Conservation (phyloP, 2,113 vertebrate genomes). For the Cavia aperea region DNA sequence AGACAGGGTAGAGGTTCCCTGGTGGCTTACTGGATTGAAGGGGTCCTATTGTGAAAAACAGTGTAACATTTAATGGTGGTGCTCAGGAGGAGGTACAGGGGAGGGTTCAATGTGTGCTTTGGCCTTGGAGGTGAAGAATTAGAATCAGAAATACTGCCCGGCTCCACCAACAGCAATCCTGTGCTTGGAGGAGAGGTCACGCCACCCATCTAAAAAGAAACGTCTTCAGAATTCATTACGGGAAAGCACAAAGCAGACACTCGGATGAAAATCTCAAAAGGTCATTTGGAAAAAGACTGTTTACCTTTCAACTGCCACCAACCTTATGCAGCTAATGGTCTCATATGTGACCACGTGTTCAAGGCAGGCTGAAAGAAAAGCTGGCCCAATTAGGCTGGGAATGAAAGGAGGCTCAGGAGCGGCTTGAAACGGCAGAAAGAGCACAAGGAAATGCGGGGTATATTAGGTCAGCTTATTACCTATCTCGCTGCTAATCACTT, state of each 20-base stretch:
- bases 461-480: constrained; percentile 62
- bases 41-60: neutral
- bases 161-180: neutral
- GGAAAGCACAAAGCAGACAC: constrained; percentile 56
- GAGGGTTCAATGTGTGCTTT: neutral
- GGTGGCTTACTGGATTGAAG: neutral
- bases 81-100: neutral
- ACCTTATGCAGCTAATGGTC: constrained; percentile 57
- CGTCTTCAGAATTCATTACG: constrained; percentile 65
- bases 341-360: neutral
- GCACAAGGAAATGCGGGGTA: neutral
- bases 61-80: neutral
- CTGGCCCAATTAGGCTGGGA: constrained; percentile 56
- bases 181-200: neutral
- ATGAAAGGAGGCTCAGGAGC: constrained; percentile 40
- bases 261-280: constrained; percentile 67
- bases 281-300: constrained; percentile 54
- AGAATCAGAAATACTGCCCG: neutral
- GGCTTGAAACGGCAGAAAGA: constrained; percentile 10
- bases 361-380: constrained; percentile 23
- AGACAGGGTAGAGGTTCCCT: neutral
- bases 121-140: neutral
- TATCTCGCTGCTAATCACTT: constrained; percentile 53
- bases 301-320: constrained; percentile 29
- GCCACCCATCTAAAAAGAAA: constrained; percentile 53